These are phyloP conservation scores for Ceratothoa steindachneri DNA, from an alignment of 2,888 invertebrate genomes.

Conservation along the genomic window DNA sequence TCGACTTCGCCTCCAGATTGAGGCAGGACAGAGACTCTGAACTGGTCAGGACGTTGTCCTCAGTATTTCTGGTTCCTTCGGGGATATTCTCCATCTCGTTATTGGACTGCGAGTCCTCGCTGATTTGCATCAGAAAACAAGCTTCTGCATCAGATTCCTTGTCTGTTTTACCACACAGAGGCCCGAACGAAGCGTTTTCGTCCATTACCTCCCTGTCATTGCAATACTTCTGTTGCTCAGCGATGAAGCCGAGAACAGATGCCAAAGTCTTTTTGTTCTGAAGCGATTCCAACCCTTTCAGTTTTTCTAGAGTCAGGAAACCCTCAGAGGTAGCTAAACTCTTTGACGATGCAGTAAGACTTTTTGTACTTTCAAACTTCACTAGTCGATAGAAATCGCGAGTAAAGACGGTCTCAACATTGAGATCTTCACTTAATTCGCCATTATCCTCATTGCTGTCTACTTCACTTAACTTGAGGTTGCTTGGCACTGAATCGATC, in stretches of 20 bases:
- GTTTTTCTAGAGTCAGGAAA: slow-evolving; percentile 35
- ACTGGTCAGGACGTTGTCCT: background rate
- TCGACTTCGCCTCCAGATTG: background rate
- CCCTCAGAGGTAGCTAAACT: slow-evolving; percentile 52
- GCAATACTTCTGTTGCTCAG: slow-evolving; percentile 70
- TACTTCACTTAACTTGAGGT: slow-evolving; percentile 27
- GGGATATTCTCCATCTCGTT: slow-evolving; percentile 1
- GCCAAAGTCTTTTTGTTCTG: slow-evolving; percentile 60
- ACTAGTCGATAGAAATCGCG: slow-evolving; percentile 74
- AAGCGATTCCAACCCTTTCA: slow-evolving; percentile 34
- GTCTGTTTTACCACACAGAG: slow-evolving; percentile 14
- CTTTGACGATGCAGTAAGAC: slow-evolving; percentile 65
- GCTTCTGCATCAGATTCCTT: background rate
- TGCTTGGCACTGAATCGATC: slow-evolving; percentile 46
- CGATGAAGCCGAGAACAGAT: slow-evolving; percentile 69
- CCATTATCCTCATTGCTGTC: slow-evolving; percentile 31
- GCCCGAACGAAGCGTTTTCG: slow-evolving; percentile 48
- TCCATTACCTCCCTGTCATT: slow-evolving; percentile 61
- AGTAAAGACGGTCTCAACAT: slow-evolving; percentile 61
- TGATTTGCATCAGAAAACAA: background rate
- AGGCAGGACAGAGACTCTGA: background rate
- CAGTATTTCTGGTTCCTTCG: background rate
- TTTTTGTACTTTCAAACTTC: slow-evolving; percentile 75
- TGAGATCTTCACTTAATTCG: slow-evolving; percentile 41
- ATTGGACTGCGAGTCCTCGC: background rate